Evolutionary conservation across 2,888 invertebrate genomes (phyloP), one percentile per base, ranked within the genome.

Genomic region (Diachrysia chrysitis): DNA sequence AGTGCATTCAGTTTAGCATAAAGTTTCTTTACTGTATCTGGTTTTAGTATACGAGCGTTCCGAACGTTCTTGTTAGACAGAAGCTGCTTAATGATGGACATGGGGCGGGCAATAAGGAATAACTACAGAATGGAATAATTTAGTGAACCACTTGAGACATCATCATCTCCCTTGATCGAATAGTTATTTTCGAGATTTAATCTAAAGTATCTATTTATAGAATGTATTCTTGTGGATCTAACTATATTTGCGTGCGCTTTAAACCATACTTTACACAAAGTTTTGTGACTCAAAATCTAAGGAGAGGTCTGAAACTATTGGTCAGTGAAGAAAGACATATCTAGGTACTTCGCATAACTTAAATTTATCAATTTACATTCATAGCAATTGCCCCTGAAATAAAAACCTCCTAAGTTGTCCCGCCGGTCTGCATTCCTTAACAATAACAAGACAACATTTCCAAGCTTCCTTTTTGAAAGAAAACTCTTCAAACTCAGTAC

Each of bases 1-100:
- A 90, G 87, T 88, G 89, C 88, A 87, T 89, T 90, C 79, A 84
- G 88, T 88, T 92, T 90, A 85, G 88, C 87, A 89, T 89, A 86
- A 87, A 88, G 87, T 88, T 89, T 86, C 84, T 85, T 85, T 81
- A 78, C 74, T 79, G 76, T 81, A 76, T 78, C 70, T 73, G 32
- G 66, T 55, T 58, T 75, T 68, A 80, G 75, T 77, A 87, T 71
- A 85, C 86, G 81, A 60, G 83, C 83, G 82, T 62, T 77, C 71
- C 68, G 35, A 64, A 71, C 58, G 62, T 58, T 72, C 53, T 62
- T 57, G 48, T 59, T 42, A 17, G n/a, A 23, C 32, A 14, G 17
- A 23, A 46, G 9, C 5, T 23, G 23, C 14, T 42, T 65, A 32
- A 48, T 35, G 37, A 37, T 46, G 17, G 23, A 54, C 51, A 25